Evolutionary conservation across 2,113 vertebrate genomes (phyloP).

Genomic region (Anarrhichthys ocellatus): DNA sequence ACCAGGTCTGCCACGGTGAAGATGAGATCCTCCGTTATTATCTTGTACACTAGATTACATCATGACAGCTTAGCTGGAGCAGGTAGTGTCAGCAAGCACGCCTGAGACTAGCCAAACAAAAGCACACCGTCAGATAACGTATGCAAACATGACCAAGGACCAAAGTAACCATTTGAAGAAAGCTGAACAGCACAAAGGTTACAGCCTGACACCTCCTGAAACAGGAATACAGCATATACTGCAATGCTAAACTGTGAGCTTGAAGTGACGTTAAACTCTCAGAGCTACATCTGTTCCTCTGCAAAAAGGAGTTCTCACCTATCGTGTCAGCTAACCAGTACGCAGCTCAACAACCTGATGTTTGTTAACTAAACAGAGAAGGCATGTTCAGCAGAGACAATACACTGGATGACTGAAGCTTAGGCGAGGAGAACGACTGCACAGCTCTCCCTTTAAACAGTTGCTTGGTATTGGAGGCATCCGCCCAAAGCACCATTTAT

Average conservation of each 20-base stretch:
- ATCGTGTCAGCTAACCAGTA: not conserved
- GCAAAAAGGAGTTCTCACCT: not conserved
- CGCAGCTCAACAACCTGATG: not conserved
- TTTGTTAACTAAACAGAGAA: constrained; percentile 36
- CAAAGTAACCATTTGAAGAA: not conserved
- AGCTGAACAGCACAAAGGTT: not conserved
- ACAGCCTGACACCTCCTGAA: not conserved
- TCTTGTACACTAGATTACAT: not conserved
- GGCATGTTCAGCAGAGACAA: not conserved
- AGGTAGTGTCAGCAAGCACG: not conserved
- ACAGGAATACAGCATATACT: not conserved
- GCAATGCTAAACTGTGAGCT: not conserved
- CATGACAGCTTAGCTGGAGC: not conserved
- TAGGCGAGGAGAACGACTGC: constrained; percentile 19
- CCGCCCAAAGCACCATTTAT: constrained; percentile 62
- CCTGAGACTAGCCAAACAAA: not conserved
- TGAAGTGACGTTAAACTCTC: too few species aligned
- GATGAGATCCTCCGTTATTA: not conserved
- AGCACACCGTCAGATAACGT: not conserved
- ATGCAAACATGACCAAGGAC: not conserved
- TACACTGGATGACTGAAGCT: not conserved
- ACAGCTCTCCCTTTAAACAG: constrained; percentile 34
- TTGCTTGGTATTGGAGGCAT: constrained; percentile 36
- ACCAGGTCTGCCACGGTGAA: too few species aligned
- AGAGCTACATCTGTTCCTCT: not conserved